Evolutionary conservation across 2,113 vertebrate species (phyloP).

Genomic region (Heterochromis multidens): DNA sequence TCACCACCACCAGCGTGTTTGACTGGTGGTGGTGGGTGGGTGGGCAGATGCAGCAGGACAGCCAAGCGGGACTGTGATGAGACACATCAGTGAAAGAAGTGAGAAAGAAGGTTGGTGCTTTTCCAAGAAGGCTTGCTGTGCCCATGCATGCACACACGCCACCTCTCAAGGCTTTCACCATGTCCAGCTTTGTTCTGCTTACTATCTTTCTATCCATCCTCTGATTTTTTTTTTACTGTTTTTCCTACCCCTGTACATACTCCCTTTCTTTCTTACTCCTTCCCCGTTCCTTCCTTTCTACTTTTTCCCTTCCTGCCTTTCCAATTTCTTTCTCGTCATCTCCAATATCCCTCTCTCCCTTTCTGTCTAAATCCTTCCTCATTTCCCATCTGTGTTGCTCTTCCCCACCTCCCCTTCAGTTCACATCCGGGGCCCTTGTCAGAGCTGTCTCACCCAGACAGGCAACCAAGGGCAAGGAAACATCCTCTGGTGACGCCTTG

Average conservation of each 20-base stretch:
- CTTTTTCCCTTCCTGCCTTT: not conserved
- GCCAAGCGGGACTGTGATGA: slow-evolving; percentile 21
- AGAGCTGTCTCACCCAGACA: slow-evolving; percentile 19
- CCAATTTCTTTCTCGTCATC: not conserved
- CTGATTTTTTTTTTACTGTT: not conserved
- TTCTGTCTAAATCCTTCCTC: not conserved
- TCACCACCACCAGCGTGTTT: not conserved
- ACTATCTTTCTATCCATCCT: not conserved
- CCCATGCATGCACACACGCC: not conserved
- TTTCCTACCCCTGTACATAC: not conserved
- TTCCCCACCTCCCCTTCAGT: not conserved
- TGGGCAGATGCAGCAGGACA: not conserved
- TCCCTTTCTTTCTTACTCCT: not conserved
- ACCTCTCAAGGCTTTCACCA: not conserved
- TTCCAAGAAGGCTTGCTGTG: slow-evolving; percentile 25
- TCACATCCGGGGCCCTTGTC: slow-evolving; percentile 24
- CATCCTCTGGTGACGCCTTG: slow-evolving; percentile 18
- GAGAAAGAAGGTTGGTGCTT: slow-evolving; percentile 39
- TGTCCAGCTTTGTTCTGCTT: not conserved
- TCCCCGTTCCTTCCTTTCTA: not conserved
- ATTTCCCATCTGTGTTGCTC: not conserved
- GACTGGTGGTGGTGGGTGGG: not conserved
- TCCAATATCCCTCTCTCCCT: not conserved
- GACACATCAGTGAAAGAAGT: slow-evolving; percentile 13
- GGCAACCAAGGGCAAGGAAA: slow-evolving; percentile 48